Evolutionary conservation across 2,797 vertebrate species (phyloP).

Genomic region (Dryobates pubescens): DNA sequence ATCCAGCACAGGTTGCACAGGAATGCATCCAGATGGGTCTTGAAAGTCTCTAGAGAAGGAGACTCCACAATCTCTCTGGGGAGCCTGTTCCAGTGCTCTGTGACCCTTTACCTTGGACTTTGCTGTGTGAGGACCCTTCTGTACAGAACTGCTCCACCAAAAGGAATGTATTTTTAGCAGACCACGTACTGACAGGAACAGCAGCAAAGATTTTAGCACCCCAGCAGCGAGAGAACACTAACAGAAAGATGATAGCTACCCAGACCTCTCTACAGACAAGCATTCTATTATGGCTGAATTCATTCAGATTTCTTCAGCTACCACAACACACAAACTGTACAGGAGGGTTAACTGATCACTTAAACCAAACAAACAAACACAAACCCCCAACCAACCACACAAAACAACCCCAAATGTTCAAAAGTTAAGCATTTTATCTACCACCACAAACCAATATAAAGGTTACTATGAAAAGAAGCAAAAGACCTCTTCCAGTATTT

Average conservation of each 20-base stretch:
- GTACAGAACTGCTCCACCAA: no score
- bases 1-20: no score
- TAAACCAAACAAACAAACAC: not conserved
- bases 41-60: no score
- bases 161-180: no score
- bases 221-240: not conserved
- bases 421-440: not conserved
- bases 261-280: not conserved
- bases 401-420: not conserved
- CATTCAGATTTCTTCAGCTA: not conserved
- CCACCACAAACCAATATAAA: not conserved
- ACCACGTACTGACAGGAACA: not conserved
- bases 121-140: no score
- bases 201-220: not conserved
- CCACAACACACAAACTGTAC: not conserved
- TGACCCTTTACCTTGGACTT: no score
- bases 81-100: no score
- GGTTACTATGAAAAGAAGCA: not conserved
- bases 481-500: not conserved
- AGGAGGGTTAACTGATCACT: not conserved
- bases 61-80: no score
- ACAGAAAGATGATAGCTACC: not conserved
- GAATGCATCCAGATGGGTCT: no score
- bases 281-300: not conserved
- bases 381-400: no score